Percentiles rank a stretch among this genome's conserved stretches.
Evolutionary conservation across 2,888 invertebrate species (phyloP).

Genomic region (Nycteola revayana): DNA sequence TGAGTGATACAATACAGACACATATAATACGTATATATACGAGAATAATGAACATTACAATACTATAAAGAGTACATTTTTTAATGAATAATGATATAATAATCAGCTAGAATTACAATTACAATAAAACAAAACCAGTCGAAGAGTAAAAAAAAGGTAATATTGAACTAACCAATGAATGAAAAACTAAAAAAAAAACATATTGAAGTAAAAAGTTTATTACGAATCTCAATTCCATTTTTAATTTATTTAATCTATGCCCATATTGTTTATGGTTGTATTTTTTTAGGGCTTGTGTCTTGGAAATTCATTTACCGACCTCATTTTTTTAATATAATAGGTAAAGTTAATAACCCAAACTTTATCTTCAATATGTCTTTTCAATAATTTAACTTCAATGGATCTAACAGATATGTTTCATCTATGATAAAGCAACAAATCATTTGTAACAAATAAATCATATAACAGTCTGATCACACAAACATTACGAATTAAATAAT

Average conservation of each 20-base stretch:
- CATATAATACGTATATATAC: conserved; percentile 57
- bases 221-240: too few relatives aligned
- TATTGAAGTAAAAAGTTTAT: too few relatives aligned
- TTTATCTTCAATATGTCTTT: too few relatives aligned
- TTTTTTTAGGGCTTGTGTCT: too few relatives aligned
- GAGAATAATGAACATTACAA: conserved; percentile 51
- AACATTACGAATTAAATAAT: conserved; percentile 80
- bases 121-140: conserved; percentile 53
- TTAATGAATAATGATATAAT: conserved; percentile 37
- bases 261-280: too few relatives aligned
- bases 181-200: too few relatives aligned
- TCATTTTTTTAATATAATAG: too few relatives aligned
- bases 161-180: too few relatives aligned
- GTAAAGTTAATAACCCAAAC: too few relatives aligned
- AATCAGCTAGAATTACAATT: conserved; percentile 43
- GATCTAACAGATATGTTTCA: conserved; percentile 73
- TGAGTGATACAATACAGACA: conserved; percentile 65
- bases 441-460: conserved; percentile 79
- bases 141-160: conserved; percentile 50
- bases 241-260: too few relatives aligned
- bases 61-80: conserved; percentile 53
- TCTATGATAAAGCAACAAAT: conserved; percentile 75
- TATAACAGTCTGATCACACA: conserved; percentile 81
- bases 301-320: too few relatives aligned
- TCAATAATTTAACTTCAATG: conserved; percentile 42